Evolutionary conservation across 2,797 vertebrate genomes (phyloP), one percentile per base, ranked within the genome.

Genomic region (Halcyon chelicuti): DNA sequence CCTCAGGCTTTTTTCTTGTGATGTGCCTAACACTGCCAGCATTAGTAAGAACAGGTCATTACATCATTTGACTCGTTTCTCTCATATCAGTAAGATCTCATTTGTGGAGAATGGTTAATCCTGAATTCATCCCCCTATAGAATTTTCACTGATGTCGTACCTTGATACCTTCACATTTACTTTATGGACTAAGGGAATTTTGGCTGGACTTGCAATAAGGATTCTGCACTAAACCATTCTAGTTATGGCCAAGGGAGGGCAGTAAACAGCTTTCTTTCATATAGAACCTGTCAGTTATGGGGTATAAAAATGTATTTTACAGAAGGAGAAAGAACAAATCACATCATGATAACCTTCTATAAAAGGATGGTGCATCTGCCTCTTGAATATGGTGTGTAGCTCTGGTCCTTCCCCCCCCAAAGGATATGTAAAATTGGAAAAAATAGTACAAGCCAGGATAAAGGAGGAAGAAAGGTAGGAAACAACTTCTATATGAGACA

Each of bases 241-340:
- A 55, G 9, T 57, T 84, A 29, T n/a, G 63, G 60, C 73, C 94
- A 84, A 94, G 42, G n/a, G 90, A 93, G 68, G 83, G 62, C 86
- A 86, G 86, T 91, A 88, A 93, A 68, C 83, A 86, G n/a, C 73
- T 72, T 90, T 75, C 33, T 20, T 90, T 88, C 55, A 35, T 52
- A 10, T 2, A 40, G 16, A 83, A 66, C 4, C 13, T 20, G 3
- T n/a, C 62, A 26, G 18, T 39, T 80, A 31, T 5, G 16, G 6
- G 25, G 7, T 3, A 60, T 60, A 47, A 90, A 68, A 68, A 29
- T 8, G 5, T 19, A 14, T 81, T 88, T 82, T 54, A 14, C 26
- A n/a, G 75, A 57, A 84, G 37, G 19, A 61, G 31, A 75, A 19
- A n/a, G 42, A 86, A 72, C 8, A 88, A 81, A 75, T 74, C 52